Conservation (phyloP, 2,113 vertebrate species). For the Xiphias gladius region DNA sequence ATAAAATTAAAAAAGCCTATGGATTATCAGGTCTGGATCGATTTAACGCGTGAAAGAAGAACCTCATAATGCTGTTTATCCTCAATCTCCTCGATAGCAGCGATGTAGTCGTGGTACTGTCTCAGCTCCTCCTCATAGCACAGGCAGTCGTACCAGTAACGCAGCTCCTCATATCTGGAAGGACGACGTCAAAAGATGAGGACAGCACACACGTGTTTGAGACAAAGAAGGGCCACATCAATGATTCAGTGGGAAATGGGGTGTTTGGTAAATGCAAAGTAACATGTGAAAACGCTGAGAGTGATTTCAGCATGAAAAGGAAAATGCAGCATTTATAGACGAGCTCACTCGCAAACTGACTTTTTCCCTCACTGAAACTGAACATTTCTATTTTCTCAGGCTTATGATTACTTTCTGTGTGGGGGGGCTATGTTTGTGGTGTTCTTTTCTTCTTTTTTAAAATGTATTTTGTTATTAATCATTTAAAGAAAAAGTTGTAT, state of each 20-base stretch:
- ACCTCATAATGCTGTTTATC: conserved; percentile 69
- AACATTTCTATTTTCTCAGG: background rate
- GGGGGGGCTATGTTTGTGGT: too few relatives aligned
- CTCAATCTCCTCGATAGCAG: conserved; percentile 75
- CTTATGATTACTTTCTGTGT: too few relatives aligned
- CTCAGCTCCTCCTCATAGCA: conserved; percentile 84
- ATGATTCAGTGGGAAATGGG: background rate
- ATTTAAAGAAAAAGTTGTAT: too few relatives aligned
- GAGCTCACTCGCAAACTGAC: too few relatives aligned
- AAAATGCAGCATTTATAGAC: too few relatives aligned
- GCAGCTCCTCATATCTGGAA: conserved; percentile 85
- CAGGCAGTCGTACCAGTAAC: conserved; percentile 86
- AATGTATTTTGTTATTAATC: too few relatives aligned
- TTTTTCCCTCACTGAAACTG: too few relatives aligned
- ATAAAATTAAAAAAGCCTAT: background rate
- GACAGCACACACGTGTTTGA: background rate
- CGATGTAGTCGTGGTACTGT: conserved; percentile 81
- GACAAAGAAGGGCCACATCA: background rate
- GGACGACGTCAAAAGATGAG: background rate
- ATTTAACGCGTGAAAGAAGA: background rate
- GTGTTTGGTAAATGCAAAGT: background rate
- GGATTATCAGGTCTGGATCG: background rate
- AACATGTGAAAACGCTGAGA: too few relatives aligned
- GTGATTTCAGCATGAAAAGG: too few relatives aligned
- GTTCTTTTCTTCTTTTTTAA: too few relatives aligned